phyloP scores from a whole-genome alignment of 2,113 vertebrate species.

The Dasyornis broadbenti region DNA sequence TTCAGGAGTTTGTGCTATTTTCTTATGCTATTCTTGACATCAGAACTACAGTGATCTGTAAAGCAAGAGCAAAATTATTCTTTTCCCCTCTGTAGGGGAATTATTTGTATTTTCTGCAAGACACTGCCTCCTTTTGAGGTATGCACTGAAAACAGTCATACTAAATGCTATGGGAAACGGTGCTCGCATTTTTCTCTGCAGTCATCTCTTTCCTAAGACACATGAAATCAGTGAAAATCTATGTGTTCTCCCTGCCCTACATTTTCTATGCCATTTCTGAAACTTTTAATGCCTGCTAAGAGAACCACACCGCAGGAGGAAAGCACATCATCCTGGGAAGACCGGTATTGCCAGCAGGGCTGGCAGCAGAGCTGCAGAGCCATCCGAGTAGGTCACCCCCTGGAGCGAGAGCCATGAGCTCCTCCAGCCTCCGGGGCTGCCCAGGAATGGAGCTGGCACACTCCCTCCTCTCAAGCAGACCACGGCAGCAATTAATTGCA shows the following conservation, averaged over 20 bases:
- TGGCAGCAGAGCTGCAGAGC: not conserved
- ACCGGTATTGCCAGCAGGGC: not conserved
- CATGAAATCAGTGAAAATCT: not conserved
- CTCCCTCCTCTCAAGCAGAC: not conserved
- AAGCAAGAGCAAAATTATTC: not conserved
- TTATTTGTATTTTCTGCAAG: not conserved
- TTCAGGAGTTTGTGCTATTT: not conserved
- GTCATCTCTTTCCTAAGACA: not conserved
- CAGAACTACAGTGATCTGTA: not conserved
- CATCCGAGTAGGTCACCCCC: not conserved
- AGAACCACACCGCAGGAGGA: not conserved
- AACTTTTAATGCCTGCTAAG: not conserved
- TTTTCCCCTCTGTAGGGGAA: not conserved
- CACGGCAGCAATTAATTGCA: slow-evolving; percentile 51
- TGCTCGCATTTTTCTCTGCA: not conserved
- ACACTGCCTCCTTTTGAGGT: slow-evolving; percentile 18
- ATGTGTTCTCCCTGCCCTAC: not conserved
- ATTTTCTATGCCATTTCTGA: not conserved
- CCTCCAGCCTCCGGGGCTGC: slow-evolving; percentile 4
- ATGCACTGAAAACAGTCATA: not conserved
- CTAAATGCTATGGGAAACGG: not conserved
- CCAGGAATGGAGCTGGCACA: not conserved
- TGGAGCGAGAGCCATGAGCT: not conserved
- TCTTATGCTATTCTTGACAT: not conserved
- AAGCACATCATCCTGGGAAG: not conserved